Percentiles rank a stretch among this genome's conserved stretches.
These are phyloP conservation scores for Margaritifera margaritifera DNA, from an alignment of 2,888 invertebrate species.

Conservation along the genomic window DNA sequence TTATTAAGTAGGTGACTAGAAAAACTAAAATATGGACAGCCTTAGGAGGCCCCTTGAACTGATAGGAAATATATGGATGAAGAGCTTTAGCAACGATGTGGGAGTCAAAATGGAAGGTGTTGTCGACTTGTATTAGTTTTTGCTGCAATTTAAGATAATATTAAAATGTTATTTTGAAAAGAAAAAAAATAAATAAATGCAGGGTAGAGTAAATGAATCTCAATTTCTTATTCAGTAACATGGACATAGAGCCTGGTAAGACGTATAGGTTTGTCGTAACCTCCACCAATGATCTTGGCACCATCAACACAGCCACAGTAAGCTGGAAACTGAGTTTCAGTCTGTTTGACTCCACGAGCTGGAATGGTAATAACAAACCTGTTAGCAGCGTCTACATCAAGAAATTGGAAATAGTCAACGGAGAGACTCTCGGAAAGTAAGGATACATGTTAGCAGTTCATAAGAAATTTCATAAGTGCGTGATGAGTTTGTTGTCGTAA, in stretches of 20 bases:
- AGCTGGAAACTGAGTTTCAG: slow-evolving; percentile 34
- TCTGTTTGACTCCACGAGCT: slow-evolving; percentile 13
- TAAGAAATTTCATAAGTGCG: too few species aligned
- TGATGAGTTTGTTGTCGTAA: too few species aligned
- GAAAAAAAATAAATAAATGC: not conserved
- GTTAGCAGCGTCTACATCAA: slow-evolving; percentile 26
- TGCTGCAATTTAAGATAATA: too few species aligned
- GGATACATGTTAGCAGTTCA: not conserved
- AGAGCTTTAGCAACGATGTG: too few species aligned
- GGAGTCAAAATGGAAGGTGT: too few species aligned
- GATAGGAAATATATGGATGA: too few species aligned
- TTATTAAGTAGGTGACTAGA: too few species aligned
- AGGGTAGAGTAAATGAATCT: not conserved
- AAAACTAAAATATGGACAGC: too few species aligned
- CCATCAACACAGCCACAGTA: slow-evolving; percentile 29
- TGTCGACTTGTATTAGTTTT: too few species aligned
- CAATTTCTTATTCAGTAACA: slow-evolving; percentile 25
- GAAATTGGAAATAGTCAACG: slow-evolving; percentile 27
- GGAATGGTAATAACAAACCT: too few species aligned
- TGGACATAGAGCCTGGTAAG: slow-evolving; percentile 42
- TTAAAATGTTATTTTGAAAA: too few species aligned
- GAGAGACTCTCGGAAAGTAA: slow-evolving; percentile 31
- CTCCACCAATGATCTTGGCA: slow-evolving; percentile 45
- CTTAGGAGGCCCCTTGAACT: too few species aligned
- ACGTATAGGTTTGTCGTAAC: slow-evolving; percentile 47